phyloP scores from a whole-genome alignment of 2,797 vertebrate species.

The Triplophysa yarkandensis region DNA sequence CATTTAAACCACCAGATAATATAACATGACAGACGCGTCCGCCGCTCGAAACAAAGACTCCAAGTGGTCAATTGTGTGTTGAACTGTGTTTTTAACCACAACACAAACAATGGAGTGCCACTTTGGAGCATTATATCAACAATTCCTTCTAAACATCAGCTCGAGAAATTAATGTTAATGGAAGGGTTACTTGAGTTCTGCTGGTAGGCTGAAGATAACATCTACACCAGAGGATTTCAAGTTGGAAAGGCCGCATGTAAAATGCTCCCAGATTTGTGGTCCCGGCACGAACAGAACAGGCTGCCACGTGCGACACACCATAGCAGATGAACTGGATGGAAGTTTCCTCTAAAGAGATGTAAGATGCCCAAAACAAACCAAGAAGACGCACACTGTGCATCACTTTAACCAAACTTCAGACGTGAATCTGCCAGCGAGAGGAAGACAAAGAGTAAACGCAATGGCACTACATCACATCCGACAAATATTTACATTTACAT shows the following conservation, averaged over 20 bases:
- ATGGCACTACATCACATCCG: no score
- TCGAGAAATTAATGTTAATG: no score
- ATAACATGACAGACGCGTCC: constrained; percentile 87
- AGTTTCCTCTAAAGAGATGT: constrained; percentile 4
- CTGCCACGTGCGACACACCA: background rate
- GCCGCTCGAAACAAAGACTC: background rate
- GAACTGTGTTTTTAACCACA: background rate
- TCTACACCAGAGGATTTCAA: constrained; percentile 9
- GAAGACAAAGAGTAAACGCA: background rate
- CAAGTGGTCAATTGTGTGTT: background rate
- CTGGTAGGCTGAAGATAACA: background rate
- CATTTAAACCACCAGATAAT: constrained; percentile 93
- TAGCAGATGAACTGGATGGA: constrained; percentile 17
- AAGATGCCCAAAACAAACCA: background rate
- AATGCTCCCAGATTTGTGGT: constrained; percentile 15
- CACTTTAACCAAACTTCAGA: background rate
- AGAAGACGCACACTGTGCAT: background rate
- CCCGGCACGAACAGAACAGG: constrained; percentile 28
- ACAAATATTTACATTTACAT: no score
- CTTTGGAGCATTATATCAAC: no score
- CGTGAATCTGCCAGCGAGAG: constrained; percentile 9
- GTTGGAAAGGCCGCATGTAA: constrained; percentile 4
- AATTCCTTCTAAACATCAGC: no score
- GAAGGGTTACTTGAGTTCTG: background rate
- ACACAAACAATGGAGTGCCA: background rate